Conservation (phyloP, 23 tunicate species). For the Trididemnum miniatum region DNA sequence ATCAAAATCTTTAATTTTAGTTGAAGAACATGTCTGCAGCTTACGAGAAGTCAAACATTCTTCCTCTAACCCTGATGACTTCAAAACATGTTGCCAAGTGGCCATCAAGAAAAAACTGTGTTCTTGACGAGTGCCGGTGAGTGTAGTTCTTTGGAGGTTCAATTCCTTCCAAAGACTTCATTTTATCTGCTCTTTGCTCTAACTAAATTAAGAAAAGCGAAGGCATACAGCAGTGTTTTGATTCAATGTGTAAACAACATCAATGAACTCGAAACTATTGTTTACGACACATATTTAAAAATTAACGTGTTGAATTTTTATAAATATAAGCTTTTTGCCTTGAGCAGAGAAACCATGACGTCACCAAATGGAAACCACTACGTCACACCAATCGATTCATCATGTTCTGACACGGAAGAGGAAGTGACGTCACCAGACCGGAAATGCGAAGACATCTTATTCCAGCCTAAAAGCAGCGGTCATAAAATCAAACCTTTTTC, state of each 20-base stretch:
- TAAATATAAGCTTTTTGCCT: neutral
- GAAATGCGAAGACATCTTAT: neutral
- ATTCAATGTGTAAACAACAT: too few species aligned
- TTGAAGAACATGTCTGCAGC: neutral
- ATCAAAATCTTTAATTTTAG: too few species aligned
- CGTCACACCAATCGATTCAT: neutral
- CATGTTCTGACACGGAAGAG: constrained; percentile 1
- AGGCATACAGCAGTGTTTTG: too few species aligned
- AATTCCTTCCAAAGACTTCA: too few species aligned
- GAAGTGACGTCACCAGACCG: neutral
- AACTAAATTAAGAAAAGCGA: too few species aligned
- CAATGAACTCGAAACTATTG: neutral
- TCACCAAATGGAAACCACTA: constrained; percentile 35
- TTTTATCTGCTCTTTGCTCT: too few species aligned
- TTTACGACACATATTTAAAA: too few species aligned
- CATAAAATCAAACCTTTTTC: too few species aligned
- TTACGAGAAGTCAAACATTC: neutral
- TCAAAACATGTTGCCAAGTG: constrained; percentile 23
- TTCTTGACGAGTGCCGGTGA: constrained; percentile 3
- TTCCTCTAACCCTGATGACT: constrained; percentile 8
- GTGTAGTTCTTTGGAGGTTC: too few species aligned
- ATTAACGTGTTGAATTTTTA: too few species aligned
- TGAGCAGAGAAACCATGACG: constrained; percentile 6
- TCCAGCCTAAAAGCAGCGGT: too few species aligned
- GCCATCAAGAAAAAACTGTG: constrained; percentile 22